Percentiles rank a stretch among this genome's conserved stretches.
Evolutionary conservation across 2,113 vertebrate genomes (phyloP).

Genomic region (Cyprinodon variegatus): DNA sequence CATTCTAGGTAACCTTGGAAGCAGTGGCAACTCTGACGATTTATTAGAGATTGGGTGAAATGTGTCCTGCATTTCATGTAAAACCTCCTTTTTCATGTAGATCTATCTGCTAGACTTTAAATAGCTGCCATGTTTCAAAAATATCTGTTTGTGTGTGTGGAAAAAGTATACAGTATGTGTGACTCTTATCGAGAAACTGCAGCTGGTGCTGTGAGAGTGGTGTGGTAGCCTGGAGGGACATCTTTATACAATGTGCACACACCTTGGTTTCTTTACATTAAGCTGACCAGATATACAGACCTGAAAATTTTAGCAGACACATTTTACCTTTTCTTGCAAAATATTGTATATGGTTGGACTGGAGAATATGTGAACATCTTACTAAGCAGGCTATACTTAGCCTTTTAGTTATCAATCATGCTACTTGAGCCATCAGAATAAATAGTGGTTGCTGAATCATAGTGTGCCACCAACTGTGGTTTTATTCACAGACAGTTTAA

Average conservation of each 20-base stretch:
- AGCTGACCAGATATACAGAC: slow-evolving; percentile 18
- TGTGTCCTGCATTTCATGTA: slow-evolving; percentile 17
- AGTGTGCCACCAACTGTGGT: not conserved
- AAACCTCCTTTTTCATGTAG: slow-evolving; percentile 55
- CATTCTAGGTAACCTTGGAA: slow-evolving; percentile 9
- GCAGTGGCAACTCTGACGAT: slow-evolving; percentile 6
- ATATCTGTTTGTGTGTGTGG: not conserved
- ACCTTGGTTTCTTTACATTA: slow-evolving; percentile 40
- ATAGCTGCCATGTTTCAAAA: slow-evolving; percentile 45
- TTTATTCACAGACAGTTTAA: not conserved
- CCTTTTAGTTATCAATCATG: not conserved
- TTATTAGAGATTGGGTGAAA: slow-evolving; percentile 30
- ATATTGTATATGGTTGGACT: not conserved
- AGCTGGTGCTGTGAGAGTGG: slow-evolving; percentile 69
- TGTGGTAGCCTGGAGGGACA: slow-evolving; percentile 41
- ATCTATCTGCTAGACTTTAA: slow-evolving; percentile 45
- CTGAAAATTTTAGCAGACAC: slow-evolving; percentile 26
- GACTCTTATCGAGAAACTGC: slow-evolving; percentile 75
- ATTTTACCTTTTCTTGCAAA: slow-evolving; percentile 32
- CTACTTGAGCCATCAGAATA: not conserved
- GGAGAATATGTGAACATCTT: slow-evolving; percentile 9
- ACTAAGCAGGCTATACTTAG: not conserved
- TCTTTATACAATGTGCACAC: slow-evolving; percentile 43
- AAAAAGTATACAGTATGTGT: slow-evolving; percentile 11
- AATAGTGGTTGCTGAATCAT: not conserved